These are phyloP conservation scores for Corynorhinus townsendii DNA, from an alignment of 2,113 vertebrate species.

Conservation along the genomic window DNA sequence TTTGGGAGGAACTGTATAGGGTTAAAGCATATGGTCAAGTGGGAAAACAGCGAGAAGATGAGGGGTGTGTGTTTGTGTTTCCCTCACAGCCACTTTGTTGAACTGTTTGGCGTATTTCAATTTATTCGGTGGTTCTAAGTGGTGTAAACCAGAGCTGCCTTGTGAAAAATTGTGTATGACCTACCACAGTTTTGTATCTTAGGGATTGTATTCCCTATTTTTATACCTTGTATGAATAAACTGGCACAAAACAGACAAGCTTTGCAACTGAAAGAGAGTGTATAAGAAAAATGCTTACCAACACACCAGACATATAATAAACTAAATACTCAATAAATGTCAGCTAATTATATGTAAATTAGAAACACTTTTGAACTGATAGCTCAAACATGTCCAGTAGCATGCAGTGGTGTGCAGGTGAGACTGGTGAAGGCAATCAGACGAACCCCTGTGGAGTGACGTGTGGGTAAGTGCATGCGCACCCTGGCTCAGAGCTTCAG, in stretches of 20 bases:
- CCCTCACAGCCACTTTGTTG: neutral
- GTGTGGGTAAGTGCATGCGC: fast-evolving
- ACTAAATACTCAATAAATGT: neutral
- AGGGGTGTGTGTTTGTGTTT: neutral
- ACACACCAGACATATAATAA: neutral
- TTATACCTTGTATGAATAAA: neutral
- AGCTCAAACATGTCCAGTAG: neutral
- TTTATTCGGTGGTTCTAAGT: neutral
- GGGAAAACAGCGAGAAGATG: neutral
- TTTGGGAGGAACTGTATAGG: neutral
- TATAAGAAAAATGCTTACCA: neutral
- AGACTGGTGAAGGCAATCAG: neutral
- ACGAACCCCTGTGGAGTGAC: neutral
- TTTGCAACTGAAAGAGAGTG: neutral
- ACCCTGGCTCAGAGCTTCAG: neutral
- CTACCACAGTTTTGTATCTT: neutral
- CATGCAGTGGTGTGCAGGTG: neutral
- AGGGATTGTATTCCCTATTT: neutral
- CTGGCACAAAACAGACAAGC: neutral
- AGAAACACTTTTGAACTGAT: neutral
- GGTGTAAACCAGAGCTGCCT: neutral
- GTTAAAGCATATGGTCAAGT: neutral
- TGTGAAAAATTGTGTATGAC: neutral
- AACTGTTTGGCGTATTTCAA: neutral
- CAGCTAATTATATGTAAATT: neutral